These are phyloP conservation scores for Sthenelais limicola DNA, from an alignment of 2,888 invertebrate genomes.

Conservation along the genomic window DNA sequence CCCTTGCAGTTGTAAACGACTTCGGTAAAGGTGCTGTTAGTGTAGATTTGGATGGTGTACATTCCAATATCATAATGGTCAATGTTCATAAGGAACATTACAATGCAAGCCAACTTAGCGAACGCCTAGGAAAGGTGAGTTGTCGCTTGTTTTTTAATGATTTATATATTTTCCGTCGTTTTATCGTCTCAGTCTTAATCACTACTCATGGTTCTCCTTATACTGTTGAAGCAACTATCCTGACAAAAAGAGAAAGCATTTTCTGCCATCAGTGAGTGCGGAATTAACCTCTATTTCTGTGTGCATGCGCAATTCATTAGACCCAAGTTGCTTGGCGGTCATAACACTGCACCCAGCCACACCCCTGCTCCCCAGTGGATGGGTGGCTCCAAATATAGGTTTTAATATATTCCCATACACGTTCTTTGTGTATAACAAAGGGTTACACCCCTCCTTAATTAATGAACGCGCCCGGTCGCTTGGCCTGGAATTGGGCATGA, in stretches of 20 bases:
- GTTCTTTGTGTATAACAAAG: too few species aligned
- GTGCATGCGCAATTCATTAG: not conserved
- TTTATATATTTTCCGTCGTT: too few species aligned
- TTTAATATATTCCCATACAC: too few species aligned
- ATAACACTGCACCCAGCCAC: too few species aligned
- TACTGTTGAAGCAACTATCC: not conserved
- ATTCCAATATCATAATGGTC: slow-evolving; percentile 50
- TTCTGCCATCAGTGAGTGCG: not conserved
- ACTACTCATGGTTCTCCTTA: not conserved
- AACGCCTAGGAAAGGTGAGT: slow-evolving; percentile 45
- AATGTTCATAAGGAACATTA: slow-evolving; percentile 43
- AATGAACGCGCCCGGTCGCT: too few species aligned
- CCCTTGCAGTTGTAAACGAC: slow-evolving; percentile 39
- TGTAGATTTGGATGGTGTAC: slow-evolving; percentile 47
- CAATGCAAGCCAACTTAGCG: slow-evolving; percentile 42
- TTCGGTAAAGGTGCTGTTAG: slow-evolving; percentile 32
- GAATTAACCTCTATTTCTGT: not conserved
- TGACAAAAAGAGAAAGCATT: not conserved
- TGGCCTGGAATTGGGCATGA: too few species aligned
- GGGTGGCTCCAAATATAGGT: too few species aligned
- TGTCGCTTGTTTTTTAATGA: not conserved
- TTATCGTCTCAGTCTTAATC: too few species aligned
- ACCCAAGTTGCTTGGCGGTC: too few species aligned
- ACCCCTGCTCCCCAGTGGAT: too few species aligned
- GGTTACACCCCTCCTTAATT: too few species aligned